Percentiles rank a stretch among this genome's conserved stretches.
Conservation (phyloP, 2,113 vertebrate genomes). For the Perccottus glenii region DNA sequence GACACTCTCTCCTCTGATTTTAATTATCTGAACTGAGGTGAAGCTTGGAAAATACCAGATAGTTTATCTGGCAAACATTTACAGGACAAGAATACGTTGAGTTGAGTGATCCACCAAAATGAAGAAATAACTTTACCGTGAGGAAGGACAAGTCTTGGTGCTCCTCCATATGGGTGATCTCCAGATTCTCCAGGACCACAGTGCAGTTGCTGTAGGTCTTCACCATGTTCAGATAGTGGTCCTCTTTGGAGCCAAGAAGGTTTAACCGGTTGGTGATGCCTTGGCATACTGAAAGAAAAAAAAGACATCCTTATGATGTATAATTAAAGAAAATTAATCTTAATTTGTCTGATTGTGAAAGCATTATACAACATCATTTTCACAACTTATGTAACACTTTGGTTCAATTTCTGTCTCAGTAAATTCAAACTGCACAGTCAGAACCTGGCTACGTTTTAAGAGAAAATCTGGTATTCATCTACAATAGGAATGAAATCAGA, state of each 20-base stretch:
- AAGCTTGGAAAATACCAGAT: not conserved
- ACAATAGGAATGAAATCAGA: constrained; percentile 48
- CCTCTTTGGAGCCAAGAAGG: constrained; percentile 82
- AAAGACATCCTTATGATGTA: not conserved
- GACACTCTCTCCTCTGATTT: constrained; percentile 21
- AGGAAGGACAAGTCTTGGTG: constrained; percentile 90
- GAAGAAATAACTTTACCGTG: constrained; percentile 74
- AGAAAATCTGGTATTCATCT: constrained; percentile 57
- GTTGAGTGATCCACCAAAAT: not conserved
- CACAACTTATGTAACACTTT: constrained; percentile 37
- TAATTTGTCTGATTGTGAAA: not conserved
- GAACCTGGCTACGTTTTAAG: constrained; percentile 46
- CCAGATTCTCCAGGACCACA: constrained; percentile 92
- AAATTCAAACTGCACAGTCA: constrained; percentile 38
- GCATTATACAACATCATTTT: constrained; percentile 12
- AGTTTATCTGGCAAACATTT: constrained; percentile 1
- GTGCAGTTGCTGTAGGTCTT: constrained; percentile 95
- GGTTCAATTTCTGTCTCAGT: constrained; percentile 32
- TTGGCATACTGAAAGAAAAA: constrained; percentile 85
- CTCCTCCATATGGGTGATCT: constrained; percentile 87
- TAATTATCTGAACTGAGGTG: constrained; percentile 26
- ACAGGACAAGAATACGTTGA: constrained; percentile 13
- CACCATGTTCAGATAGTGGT: constrained; percentile 90
- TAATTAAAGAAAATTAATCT: not conserved
- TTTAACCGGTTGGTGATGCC: constrained; percentile 87